phyloP scores from a whole-genome alignment of 2,888 invertebrate species.

The Macrostomum cliftonense region DNA sequence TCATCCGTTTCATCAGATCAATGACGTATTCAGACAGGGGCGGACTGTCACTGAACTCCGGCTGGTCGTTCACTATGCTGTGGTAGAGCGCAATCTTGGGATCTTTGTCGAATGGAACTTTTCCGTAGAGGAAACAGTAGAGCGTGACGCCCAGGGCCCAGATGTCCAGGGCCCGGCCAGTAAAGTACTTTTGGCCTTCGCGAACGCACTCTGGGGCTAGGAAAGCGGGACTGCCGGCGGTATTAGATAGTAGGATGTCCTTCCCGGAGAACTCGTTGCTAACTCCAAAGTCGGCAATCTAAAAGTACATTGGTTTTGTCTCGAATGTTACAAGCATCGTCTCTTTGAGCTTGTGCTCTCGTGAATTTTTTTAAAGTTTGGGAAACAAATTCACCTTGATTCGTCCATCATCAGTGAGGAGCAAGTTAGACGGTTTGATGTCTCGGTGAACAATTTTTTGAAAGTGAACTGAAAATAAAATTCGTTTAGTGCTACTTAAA shows the following conservation, averaged over 20 bases:
- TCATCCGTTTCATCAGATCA: constrained; percentile 58
- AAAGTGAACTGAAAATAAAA: constrained; percentile 58
- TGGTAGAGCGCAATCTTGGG: neutral
- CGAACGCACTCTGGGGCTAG: constrained; percentile 72
- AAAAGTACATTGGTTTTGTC: constrained; percentile 10
- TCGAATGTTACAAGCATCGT: neutral
- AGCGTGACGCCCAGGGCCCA: constrained; percentile 86
- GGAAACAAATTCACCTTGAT: too few species aligned
- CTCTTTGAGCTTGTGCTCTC: neutral
- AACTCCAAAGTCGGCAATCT: constrained; percentile 89
- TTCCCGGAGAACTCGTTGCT: constrained; percentile 77
- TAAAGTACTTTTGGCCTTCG: constrained; percentile 14
- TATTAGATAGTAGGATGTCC: constrained; percentile 63
- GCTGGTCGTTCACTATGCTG: too few species aligned
- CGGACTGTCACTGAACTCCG: too few species aligned
- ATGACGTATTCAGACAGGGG: too few species aligned
- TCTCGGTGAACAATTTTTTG: constrained; percentile 92
- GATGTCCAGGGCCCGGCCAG: constrained; percentile 59
- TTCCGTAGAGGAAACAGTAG: constrained; percentile 65
- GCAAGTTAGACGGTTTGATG: constrained; percentile 81
- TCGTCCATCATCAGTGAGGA: constrained; percentile 61
- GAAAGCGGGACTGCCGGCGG: constrained; percentile 87
- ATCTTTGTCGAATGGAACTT: constrained; percentile 31
- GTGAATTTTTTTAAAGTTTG: neutral
- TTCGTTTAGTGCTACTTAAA: too few species aligned